Conservation (phyloP, 2,113 vertebrate species). For the Bombycilla garrulus region DNA sequence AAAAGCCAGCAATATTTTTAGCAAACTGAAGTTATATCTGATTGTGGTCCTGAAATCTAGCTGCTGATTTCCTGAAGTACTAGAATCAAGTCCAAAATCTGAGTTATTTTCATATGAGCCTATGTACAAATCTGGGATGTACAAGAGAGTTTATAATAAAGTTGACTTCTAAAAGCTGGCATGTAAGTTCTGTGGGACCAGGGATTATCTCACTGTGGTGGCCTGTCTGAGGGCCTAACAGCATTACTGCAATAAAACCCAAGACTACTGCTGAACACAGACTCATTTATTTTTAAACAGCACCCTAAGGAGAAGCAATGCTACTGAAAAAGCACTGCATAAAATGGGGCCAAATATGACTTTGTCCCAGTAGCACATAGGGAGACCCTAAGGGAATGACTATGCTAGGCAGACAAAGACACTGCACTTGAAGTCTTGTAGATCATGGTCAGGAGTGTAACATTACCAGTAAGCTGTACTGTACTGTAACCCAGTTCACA, state of each 20-base stretch:
- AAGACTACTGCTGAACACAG: slow-evolving; percentile 13
- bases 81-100: slow-evolving; percentile 1
- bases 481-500: not conserved
- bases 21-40: not conserved
- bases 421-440: not conserved
- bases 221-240: not conserved
- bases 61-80: not conserved
- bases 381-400: not conserved
- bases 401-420: not conserved
- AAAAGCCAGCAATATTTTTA: not conserved
- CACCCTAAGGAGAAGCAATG: not conserved
- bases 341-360: not conserved
- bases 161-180: slow-evolving; percentile 2
- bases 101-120: not conserved
- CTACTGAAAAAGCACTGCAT: not conserved
- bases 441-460: not conserved
- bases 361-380: not conserved
- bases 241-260: slow-evolving; percentile 37
- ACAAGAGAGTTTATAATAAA: not conserved
- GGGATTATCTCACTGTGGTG: slow-evolving; percentile 6
- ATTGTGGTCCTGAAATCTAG: not conserved
- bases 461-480: not conserved
- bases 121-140: not conserved
- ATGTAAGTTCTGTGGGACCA: slow-evolving; percentile 40
- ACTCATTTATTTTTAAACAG: slow-evolving; percentile 4